Evolutionary conservation across 1,140 invertebrate species (phyloP).

Genomic region (Monomorium pharaonis): DNA sequence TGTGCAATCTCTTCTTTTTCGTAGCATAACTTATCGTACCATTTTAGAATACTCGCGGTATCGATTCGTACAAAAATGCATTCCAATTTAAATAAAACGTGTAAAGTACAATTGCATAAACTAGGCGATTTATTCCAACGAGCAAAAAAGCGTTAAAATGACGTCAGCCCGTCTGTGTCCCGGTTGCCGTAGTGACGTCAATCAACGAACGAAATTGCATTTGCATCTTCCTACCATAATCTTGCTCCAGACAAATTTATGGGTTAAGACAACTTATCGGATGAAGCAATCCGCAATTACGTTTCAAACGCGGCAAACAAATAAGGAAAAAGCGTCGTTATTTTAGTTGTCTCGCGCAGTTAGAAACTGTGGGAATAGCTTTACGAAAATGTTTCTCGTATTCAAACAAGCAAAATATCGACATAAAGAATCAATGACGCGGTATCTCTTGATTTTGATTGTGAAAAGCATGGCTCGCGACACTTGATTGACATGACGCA

Average conservation of each 20-base stretch:
- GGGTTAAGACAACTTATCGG: slow-evolving; percentile 62
- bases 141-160: slow-evolving; percentile 54
- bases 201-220: slow-evolving; percentile 77
- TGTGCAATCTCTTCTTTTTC: background rate
- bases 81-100: background rate
- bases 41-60: background rate
- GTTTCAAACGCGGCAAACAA: slow-evolving; percentile 1
- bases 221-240: slow-evolving; percentile 65
- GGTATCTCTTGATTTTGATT: background rate
- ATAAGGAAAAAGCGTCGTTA: background rate
- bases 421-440: background rate
- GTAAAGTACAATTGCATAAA: slow-evolving; percentile 15
- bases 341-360: background rate
- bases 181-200: slow-evolving; percentile 70
- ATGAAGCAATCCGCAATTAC: slow-evolving; percentile 60
- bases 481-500: slow-evolving; percentile 54
- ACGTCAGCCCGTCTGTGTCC: slow-evolving; percentile 48
- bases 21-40: background rate
- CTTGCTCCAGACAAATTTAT: slow-evolving; percentile 37
- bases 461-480: background rate
- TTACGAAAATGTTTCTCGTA: background rate
- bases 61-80: slow-evolving; percentile 21
- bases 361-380: background rate
- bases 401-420: background rate
- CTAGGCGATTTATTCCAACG: background rate